These are phyloP conservation scores for Nymphicus hollandicus DNA, from an alignment of 2,113 vertebrate species.

Conservation along the genomic window DNA sequence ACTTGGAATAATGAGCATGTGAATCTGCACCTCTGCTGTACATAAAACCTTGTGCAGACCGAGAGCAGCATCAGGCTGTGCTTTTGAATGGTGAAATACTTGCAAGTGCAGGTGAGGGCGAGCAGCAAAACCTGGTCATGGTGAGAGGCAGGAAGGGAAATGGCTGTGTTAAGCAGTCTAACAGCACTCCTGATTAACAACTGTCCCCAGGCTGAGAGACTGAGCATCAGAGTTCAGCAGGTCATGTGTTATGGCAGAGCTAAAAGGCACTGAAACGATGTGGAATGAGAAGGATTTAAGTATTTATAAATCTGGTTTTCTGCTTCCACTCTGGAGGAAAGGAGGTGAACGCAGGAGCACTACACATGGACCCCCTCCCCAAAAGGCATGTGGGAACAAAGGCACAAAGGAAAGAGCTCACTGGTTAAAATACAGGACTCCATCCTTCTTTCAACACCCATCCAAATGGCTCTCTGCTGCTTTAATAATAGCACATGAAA, in stretches of 20 bases:
- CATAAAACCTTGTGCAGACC: background rate
- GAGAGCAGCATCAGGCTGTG: background rate
- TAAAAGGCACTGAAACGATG: background rate
- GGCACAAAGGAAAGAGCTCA: background rate
- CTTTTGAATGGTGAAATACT: background rate
- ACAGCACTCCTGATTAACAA: background rate
- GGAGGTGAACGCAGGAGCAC: background rate
- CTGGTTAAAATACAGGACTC: background rate
- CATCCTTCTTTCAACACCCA: background rate
- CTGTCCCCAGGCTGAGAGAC: background rate
- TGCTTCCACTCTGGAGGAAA: background rate
- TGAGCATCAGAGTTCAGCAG: background rate
- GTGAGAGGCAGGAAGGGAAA: background rate
- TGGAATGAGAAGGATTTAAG: background rate
- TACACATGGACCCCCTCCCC: fast-evolving
- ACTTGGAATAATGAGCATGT: background rate
- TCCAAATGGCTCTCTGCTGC: background rate
- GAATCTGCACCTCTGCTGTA: background rate
- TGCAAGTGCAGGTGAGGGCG: fast-evolving
- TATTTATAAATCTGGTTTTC: background rate
- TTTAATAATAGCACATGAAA: background rate
- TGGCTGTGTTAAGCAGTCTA: background rate
- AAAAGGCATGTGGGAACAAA: background rate
- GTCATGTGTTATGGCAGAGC: background rate
- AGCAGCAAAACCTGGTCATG: background rate